These are phyloP conservation scores for Euwallacea fornicatus DNA, from an alignment of 1,140 invertebrate genomes.

Conservation along the genomic window DNA sequence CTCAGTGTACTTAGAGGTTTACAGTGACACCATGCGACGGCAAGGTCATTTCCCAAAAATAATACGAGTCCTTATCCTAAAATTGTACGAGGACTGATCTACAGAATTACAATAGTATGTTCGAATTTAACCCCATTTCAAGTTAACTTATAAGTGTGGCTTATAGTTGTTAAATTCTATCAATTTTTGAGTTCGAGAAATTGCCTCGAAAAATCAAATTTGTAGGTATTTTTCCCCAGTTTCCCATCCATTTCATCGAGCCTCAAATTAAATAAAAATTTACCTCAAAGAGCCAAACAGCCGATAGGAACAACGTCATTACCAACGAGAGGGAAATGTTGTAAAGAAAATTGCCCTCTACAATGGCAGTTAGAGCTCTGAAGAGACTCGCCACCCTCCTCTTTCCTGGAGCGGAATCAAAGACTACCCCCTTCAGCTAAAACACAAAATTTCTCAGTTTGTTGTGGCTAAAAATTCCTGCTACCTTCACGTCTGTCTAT, in stretches of 20 bases:
- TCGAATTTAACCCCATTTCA: too few relatives aligned
- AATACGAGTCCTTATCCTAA: too few relatives aligned
- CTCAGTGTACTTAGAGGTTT: too few relatives aligned
- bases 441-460: conserved; percentile 36
- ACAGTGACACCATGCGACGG: too few relatives aligned
- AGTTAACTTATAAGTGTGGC: neutral
- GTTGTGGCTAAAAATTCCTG: neutral
- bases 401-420: conserved; percentile 74
- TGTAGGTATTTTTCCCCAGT: too few relatives aligned
- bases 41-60: too few relatives aligned
- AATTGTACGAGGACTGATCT: too few relatives aligned
- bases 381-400: conserved; percentile 61
- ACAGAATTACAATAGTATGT: too few relatives aligned
- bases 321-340: conserved; percentile 60
- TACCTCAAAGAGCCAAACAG: conserved; percentile 64
- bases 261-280: neutral
- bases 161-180: neutral
- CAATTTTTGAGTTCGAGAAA: neutral
- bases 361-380: conserved; percentile 63
- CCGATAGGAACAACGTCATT: conserved; percentile 61
- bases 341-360: conserved; percentile 58
- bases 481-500: too few relatives aligned
- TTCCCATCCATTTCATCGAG: neutral
- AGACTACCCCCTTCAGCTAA: conserved; percentile 71
- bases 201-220: neutral